These are phyloP conservation scores for Cherax destructor DNA, from an alignment of 1,140 invertebrate species.

Conservation along the genomic window DNA sequence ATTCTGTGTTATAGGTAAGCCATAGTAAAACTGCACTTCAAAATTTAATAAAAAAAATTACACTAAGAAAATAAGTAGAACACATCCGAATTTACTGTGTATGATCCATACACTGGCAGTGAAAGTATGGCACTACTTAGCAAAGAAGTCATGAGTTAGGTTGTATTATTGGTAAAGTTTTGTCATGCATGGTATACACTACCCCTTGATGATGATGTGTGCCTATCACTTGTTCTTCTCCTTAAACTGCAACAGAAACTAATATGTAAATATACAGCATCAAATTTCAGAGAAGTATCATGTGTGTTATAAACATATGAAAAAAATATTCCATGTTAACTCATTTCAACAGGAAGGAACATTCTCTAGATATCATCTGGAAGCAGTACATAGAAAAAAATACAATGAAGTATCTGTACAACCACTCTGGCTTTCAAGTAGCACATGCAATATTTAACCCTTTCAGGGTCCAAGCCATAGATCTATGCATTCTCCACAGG, in stretches of 20 bases:
- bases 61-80: background rate
- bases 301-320: no score
- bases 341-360: no score
- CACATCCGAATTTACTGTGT: background rate
- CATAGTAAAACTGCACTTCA: background rate
- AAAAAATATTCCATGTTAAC: no score
- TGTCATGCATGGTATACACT: conserved; percentile 1
- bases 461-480: no score
- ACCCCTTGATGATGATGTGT: background rate
- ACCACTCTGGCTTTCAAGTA: no score
- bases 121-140: background rate
- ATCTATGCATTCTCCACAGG: no score
- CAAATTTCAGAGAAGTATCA: no score
- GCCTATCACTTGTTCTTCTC: background rate
- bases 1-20: background rate
- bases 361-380: no score
- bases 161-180: background rate
- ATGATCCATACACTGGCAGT: background rate
- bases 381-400: no score
- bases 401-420: no score
- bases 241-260: conserved; percentile 5
- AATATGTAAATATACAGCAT: background rate
- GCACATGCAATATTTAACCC: no score
- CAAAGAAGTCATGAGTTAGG: background rate
- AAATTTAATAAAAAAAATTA: background rate